Conservation (phyloP, 2,113 vertebrate species). For the Thinocorus orbignyianus region DNA sequence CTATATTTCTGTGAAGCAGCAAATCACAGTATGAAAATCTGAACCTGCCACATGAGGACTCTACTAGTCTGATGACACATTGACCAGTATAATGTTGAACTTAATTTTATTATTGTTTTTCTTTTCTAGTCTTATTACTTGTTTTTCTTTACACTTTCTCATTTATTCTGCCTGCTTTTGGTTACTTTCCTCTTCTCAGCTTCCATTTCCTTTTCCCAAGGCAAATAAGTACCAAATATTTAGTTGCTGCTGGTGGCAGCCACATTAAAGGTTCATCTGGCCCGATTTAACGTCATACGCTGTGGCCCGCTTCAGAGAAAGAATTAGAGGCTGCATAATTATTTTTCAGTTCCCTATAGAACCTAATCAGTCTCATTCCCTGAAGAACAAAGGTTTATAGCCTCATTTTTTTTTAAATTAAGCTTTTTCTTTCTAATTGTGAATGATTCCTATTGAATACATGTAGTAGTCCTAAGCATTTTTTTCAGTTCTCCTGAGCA, state of each 20-base stretch:
- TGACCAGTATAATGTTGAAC: not conserved
- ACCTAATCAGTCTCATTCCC: not conserved
- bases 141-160: not conserved
- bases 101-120: not conserved
- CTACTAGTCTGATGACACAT: not conserved
- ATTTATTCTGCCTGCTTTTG: not conserved
- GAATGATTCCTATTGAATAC: not conserved
- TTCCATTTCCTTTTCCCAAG: not conserved
- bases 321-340: not conserved
- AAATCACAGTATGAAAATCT: not conserved
- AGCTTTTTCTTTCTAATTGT: not conserved
- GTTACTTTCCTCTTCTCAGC: not conserved
- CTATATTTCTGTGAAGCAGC: not conserved
- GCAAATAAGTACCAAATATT: not conserved
- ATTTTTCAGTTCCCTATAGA: not conserved
- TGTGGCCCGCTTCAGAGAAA: not conserved
- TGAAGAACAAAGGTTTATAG: not conserved
- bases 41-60: not conserved
- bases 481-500: not conserved
- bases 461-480: not conserved
- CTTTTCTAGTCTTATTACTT: not conserved
- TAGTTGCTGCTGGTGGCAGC: slow-evolving; percentile 1
- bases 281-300: not conserved
- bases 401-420: not conserved
- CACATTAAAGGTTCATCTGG: not conserved